Evolutionary conservation across 2,888 invertebrate species (phyloP), one percentile per base, ranked within the genome.

Genomic region (Ferdinandea cuprea): DNA sequence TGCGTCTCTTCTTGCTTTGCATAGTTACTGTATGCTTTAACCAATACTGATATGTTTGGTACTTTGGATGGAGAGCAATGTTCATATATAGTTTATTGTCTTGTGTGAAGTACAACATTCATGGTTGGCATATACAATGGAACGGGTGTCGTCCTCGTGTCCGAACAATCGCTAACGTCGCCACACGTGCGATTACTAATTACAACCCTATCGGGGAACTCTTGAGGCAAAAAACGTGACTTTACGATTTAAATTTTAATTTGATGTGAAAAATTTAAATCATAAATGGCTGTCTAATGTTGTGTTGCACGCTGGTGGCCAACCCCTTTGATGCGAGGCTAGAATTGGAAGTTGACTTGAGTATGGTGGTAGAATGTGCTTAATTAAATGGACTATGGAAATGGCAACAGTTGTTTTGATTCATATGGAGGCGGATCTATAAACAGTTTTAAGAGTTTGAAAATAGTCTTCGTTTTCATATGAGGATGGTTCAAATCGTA

Each of bases 161-260:
- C 50, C 59, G 40, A 6, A 25, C 42, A 56, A 7, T 37, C 6
- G 37, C 13, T 28, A 42, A 76, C 46, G 74, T 69, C 63, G 80
- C 63, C 69, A 80, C 80, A 80, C 80, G 80, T 80, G 80, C 69
- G 76, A 76, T 52, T 63, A 69, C 76, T 80, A 80, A 80, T 80
- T 80, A 80, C 35, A 63, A 52, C 28, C 44, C 63, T 58, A 42
- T 44, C 56, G 30, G 66, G 50, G 61, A 40, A 65, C 56, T 58
- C 68, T 63, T 69, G 52, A 69, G 11, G 19, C 40, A 32, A 11
- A 28, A 69, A 74, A 76, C 80, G 80, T 80, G 80, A 80, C 80
- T 80, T 63, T 46, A 28, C 61, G 30, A 56, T 11, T 44, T 2
- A 46, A 52, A 44, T 59, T 56, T 58, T 65, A 42, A 72, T 50